Evolutionary conservation across 2,113 vertebrate genomes (phyloP), one percentile per base, ranked within the genome.

Genomic region (Indicator maculatus): DNA sequence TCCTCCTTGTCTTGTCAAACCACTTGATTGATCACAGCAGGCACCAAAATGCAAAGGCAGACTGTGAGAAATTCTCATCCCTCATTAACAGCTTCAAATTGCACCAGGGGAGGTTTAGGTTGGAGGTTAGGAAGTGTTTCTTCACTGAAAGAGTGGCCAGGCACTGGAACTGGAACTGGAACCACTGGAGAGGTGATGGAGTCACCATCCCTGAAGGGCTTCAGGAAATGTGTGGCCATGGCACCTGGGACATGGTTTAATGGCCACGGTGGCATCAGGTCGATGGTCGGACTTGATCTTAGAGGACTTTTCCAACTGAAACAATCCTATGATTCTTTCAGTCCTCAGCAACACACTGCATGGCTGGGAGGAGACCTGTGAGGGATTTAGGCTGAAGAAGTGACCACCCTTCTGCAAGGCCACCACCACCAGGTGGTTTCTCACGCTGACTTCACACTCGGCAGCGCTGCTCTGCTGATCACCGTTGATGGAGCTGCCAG

Each of bases 1-100:
- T 90, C 73, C 44, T 89, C 76, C 75, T 71, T 81, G 59, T 83
- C 90, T 86, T 92, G 86, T 93, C 94, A 85, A 91, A 78, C 56
- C 73, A 65, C 84, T 88, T 92, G 84, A 81, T 93, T 96, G 70
- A 86, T 90, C 71, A 26, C 93, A 91, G 82, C 0, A 0, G 83
- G 80, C 44, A 78, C 8, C 28, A 61, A 72, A 70, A 31, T 64
- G 75, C 38, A 64, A 53, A 93, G 71, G 73, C 47, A 86, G 53
- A 56, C 80, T 58, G 58, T 44, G 50, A 41, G 67, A 77, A 80
- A 74, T 91, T 71, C 36, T 91, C 15, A 12, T 52, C 50, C 50
- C 7, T 52, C 50, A 52, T 12, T 52, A 52, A 23, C 23, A 11
- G 50, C 50, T 52, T 52, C 23, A 24, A 24, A 52, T 52, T 52